Evolutionary conservation across 2,797 vertebrate species (phyloP), one percentile per base, ranked within the genome.

Genomic region (Clarias fuscus): DNA sequence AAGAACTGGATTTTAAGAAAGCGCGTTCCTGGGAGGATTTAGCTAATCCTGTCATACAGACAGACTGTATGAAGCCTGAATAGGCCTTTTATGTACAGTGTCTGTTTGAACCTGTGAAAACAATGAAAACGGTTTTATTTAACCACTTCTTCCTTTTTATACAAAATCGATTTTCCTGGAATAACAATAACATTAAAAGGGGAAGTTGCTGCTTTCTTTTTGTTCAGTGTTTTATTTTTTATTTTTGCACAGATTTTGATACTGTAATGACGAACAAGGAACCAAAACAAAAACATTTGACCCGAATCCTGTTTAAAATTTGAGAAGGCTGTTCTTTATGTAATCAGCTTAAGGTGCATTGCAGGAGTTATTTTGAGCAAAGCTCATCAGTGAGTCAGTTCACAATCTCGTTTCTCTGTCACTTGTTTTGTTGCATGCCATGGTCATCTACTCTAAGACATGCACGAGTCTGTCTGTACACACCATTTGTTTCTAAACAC

Each of bases 271-370:
- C 20, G 27, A 22, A 76, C 37, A 33, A 73, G 37, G 24, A 20
- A 84, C 75, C 91, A 93, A 92, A 90, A 92, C 91, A 90, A 88
- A 91, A 90, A 90, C 79, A 84, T 33, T 84, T 90, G 85, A 77
- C 67, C 53, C 22, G 56, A 81, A 84, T 81, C 82, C 56, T 84
- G 80, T 85, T 33, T 92, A 93, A 94, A 91, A 92, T 92, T 94
- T 6, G 93, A 91, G 88, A 89, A 86, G 84, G 91, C 92, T 94
- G 93, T 91, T 91, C 91, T 90, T 89, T 84, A 58, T 48, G 65
- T 95, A 95, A 96, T 94, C 95, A 92, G 93, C 93, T 96, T 94
- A 94, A 58, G 20, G 80, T 61, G 37, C 87, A 75, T 83, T 86
- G 53, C 75, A 67, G n/a, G 48, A 87, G 89, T 91, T 90, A 89